A percentile compares a stretch with the other conserved stretches of the same genome.
These are phyloP conservation scores for Goniozus legneri DNA, from an alignment of 1,140 invertebrate genomes.

Conservation along the genomic window DNA sequence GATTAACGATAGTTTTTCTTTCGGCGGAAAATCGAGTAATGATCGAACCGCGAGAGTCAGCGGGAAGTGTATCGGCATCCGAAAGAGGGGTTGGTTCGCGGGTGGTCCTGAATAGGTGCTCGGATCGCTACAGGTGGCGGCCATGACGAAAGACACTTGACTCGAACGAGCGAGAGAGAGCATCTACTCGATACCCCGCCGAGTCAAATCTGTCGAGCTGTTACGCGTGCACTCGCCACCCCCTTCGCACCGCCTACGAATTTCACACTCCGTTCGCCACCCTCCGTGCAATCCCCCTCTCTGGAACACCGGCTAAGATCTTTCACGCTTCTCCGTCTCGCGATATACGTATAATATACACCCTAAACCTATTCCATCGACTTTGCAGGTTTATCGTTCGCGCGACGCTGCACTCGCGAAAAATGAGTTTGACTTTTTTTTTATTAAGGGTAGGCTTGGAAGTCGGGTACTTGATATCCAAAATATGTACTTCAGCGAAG, in stretches of 20 bases:
- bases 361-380: no score
- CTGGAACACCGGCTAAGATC: no score
- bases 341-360: no score
- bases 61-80: neutral
- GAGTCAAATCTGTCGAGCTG: constrained; percentile 8
- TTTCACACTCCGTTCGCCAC: constrained; percentile 17
- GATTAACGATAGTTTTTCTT: no score
- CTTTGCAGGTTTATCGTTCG: no score
- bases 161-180: constrained; percentile 10
- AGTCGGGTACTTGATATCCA: no score
- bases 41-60: neutral
- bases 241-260: constrained; percentile 22
- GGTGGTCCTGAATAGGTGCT: neutral
- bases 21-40: no score
- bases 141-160: neutral
- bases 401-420: no score
- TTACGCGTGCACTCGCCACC: constrained; percentile 5
- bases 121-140: constrained; percentile 17
- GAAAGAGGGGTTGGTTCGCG: neutral
- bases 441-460: no score
- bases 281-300: constrained; percentile 6
- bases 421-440: no score
- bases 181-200: constrained; percentile 11
- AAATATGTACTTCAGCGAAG: no score
- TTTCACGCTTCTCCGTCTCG: no score